Evolutionary conservation across 1,140 invertebrate species (phyloP).

Genomic region (Polypedilum vanderplanki): DNA sequence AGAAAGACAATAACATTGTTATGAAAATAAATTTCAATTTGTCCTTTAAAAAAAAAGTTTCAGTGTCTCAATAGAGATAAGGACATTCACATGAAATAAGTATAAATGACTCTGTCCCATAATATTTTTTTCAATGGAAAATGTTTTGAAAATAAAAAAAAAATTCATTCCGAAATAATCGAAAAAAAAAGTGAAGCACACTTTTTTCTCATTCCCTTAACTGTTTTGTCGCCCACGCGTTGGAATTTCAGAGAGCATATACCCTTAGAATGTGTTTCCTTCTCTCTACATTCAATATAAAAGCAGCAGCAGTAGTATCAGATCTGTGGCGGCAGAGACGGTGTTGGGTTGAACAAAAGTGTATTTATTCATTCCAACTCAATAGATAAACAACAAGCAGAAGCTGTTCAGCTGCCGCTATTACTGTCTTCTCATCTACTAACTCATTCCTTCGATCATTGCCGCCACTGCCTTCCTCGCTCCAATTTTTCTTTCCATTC

Average conservation of each 20-base stretch:
- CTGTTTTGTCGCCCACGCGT: background rate
- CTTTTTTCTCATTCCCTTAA: background rate
- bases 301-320: background rate
- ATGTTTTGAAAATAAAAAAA: background rate
- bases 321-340: background rate
- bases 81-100: too few species aligned
- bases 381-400: slow-evolving; percentile 1
- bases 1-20: too few species aligned
- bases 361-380: slow-evolving; percentile 13
- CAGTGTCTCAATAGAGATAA: too few species aligned
- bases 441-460: background rate
- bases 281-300: background rate
- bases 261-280: background rate
- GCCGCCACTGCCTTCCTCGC: background rate
- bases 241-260: background rate
- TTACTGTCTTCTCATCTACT: background rate
- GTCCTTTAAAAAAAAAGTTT: too few species aligned
- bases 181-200: too few species aligned
- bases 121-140: background rate
- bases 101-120: background rate
- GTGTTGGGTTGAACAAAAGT: background rate
- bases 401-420: background rate
- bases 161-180: background rate
- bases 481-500: background rate
- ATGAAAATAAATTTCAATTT: too few species aligned